phyloP scores from a whole-genome alignment of 2,113 vertebrate species.

The Tragelaphus strepsiceros region DNA sequence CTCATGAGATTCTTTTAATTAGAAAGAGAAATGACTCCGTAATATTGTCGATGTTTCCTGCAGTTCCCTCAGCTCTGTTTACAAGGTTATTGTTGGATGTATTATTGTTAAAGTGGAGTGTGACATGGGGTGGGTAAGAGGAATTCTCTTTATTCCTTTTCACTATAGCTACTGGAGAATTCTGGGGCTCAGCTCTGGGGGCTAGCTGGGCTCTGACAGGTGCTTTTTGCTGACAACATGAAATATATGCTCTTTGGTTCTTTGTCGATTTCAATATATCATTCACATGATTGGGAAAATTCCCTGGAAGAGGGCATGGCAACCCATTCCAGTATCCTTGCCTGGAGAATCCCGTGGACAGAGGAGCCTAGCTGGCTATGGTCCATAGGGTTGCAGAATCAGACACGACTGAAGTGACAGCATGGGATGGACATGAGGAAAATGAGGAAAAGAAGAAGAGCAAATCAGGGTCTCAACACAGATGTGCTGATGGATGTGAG shows the following conservation, averaged over 20 bases:
- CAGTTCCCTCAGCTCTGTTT: slow-evolving; percentile 44
- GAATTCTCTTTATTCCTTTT: slow-evolving; percentile 51
- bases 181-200: neutral
- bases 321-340: neutral
- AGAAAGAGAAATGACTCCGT: slow-evolving; percentile 42
- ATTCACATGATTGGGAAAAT: neutral
- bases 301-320: neutral
- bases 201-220: slow-evolving; percentile 2
- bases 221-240: slow-evolving; percentile 11
- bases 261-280: neutral
- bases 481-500: neutral
- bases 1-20: slow-evolving; percentile 69
- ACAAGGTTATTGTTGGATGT: slow-evolving; percentile 39
- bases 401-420: neutral
- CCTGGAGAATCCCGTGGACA: neutral
- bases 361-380: neutral
- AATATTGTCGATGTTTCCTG: neutral
- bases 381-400: neutral
- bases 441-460: neutral
- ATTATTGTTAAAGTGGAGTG: slow-evolving; percentile 18
- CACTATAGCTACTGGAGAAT: slow-evolving; percentile 20
- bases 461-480: neutral
- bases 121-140: neutral
- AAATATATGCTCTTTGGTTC: slow-evolving; percentile 50
- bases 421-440: neutral